These are phyloP conservation scores for Eremophila alpestris DNA, from an alignment of 2,797 vertebrate genomes.

Conservation along the genomic window DNA sequence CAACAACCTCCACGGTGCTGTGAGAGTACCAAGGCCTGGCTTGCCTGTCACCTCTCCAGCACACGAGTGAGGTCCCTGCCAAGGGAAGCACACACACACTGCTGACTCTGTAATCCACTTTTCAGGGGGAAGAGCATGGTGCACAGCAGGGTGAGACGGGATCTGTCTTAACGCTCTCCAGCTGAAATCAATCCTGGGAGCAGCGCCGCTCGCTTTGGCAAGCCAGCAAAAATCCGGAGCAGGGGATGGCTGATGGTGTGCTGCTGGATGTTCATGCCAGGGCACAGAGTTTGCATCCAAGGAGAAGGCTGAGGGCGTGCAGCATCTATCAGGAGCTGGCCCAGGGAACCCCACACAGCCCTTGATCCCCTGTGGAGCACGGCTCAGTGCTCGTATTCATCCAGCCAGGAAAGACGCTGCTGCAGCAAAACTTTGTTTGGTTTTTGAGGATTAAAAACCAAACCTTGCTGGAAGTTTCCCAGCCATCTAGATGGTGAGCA, in stretches of 20 bases:
- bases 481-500: neutral
- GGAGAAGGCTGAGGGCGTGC: neutral
- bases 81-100: neutral
- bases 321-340: neutral
- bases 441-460: neutral
- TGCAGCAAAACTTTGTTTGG: neutral
- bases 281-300: neutral
- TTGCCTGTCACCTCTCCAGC: neutral
- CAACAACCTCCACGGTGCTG: neutral
- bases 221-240: neutral
- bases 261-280: neutral
- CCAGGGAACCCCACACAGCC: neutral
- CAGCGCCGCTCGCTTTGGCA: rapidly evolving
- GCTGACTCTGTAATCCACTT: neutral
- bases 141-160: neutral
- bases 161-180: neutral
- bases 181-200: neutral
- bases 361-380: neutral
- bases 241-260: neutral
- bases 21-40: rapidly evolving
- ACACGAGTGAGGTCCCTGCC: neutral
- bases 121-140: neutral
- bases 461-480: neutral
- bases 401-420: neutral
- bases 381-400: neutral